Conservation (phyloP, 2,797 vertebrate species). For the Monodelphis domestica region DNA sequence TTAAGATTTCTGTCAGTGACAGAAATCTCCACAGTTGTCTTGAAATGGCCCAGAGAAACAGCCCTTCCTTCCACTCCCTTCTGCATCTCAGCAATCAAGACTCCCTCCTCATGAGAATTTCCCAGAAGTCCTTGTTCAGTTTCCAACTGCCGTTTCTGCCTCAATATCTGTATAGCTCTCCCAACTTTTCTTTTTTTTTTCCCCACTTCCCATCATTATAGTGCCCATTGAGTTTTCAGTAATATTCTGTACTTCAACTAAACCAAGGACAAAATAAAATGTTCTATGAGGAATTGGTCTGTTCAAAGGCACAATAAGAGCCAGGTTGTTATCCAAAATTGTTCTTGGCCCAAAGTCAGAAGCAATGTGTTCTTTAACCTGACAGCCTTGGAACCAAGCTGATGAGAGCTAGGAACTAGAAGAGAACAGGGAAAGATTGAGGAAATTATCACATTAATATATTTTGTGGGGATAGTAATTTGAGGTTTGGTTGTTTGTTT, state of each 20-base stretch:
- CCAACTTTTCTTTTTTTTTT: no score
- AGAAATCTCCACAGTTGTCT: no score
- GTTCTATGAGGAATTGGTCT: constrained; percentile 44
- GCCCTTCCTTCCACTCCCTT: no score
- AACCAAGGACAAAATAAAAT: constrained; percentile 4
- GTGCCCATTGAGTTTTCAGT: neutral
- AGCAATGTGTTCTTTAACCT: constrained; percentile 48
- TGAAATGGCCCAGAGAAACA: no score
- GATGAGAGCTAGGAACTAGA: neutral
- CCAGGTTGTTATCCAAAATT: constrained; percentile 65
- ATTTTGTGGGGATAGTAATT: constrained; percentile 34
- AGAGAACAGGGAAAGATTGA: constrained; percentile 24
- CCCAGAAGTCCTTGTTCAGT: no score
- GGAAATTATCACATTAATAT: constrained; percentile 38
- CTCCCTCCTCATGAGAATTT: no score
- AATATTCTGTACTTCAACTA: constrained; percentile 30
- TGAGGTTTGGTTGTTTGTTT: neutral
- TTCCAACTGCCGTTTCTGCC: no score
- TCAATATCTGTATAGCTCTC: no score
- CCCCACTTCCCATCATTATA: no score
- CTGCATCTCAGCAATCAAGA: no score
- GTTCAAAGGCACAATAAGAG: constrained; percentile 53
- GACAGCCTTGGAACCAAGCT: constrained; percentile 34
- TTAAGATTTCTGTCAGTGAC: no score
- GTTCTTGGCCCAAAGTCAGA: constrained; percentile 67